A percentile compares a stretch with the other conserved stretches of the same genome.
phyloP scores from a whole-genome alignment of 2,797 vertebrate genomes.

The Cygnus olor region DNA sequence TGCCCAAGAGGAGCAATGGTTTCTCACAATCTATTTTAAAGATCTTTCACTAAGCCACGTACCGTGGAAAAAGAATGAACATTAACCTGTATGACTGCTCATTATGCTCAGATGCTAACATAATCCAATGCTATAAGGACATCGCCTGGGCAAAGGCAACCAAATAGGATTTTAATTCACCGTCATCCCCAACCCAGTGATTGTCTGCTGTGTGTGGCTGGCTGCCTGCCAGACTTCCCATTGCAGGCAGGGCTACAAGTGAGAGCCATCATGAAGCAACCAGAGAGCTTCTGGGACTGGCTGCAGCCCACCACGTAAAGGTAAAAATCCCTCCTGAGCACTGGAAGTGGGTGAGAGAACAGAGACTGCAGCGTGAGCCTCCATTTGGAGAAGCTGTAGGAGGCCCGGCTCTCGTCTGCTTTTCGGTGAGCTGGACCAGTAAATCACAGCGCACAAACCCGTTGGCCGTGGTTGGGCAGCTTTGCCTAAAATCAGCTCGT shows the following conservation, averaged over 20 bases:
- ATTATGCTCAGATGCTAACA: background rate
- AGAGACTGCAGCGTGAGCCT: background rate
- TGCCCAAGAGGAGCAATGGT: background rate
- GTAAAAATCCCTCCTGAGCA: background rate
- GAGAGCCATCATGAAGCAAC: background rate
- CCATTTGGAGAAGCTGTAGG: background rate
- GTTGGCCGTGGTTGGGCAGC: background rate
- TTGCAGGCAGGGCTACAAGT: background rate
- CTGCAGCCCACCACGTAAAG: background rate
- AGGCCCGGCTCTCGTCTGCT: background rate
- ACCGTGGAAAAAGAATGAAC: background rate
- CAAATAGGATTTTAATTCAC: background rate
- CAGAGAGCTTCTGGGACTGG: background rate
- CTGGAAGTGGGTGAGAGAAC: background rate
- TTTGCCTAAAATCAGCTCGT: background rate
- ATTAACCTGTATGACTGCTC: background rate
- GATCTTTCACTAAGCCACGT: background rate
- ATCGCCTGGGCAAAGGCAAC: background rate
- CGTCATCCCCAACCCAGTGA: background rate
- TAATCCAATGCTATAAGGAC: background rate
- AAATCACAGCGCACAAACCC: background rate
- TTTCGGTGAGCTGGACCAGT: background rate
- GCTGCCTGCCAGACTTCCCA: background rate
- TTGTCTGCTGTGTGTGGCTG: background rate
- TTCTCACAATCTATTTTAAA: background rate